Base-by-base conservation (phyloP, 2,888 invertebrate species). In the Harpalus rufipes region DNA sequence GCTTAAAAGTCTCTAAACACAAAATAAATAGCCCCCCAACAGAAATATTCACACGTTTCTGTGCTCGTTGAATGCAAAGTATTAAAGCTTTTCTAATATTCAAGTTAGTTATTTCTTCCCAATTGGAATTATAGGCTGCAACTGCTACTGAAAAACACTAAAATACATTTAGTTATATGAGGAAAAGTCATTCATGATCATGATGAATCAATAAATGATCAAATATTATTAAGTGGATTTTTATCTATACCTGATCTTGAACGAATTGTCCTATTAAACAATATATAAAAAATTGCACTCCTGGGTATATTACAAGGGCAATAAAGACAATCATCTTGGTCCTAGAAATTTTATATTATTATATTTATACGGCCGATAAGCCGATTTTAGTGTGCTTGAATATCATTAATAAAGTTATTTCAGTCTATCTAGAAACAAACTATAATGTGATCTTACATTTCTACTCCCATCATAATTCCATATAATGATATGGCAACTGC, bases 361-460 rank as follows among this genome's bases (percentile, higher is more conserved):
- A 25, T 0, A 16, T 59, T 8, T 59, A 59, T 5, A 3, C 32
- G 0, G 32, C 32, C 32, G 32, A 32, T 32, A 5, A 32, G 5
- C 32, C 6, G 32, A 32, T 32, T 32, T 4, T 5, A 32, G 32
- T 5, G 32, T 32, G 32, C 0, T 32, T 32, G 32, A 32, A 32
- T 1, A 32, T 32, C 5, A 32, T 32, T 32, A 32, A 32, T 32
- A 32, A 32, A 4, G 32, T 32, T 32, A 32, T 5, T 32, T 32
- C 32, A 5, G 1, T 32, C 6, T 32, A 5, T 32, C n/a, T 56
- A 7, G 56, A 56, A 56, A 6, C 56, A 56, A 56, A 56, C 32
- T 32, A 51, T 51, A 51, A 59, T 16, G 59, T 59, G 21, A 21
- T 51, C 18, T 63, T 63, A 63, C 63, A 63, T 18, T 10, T 63